Percentiles rank a stretch among this genome's conserved stretches.
Conservation (phyloP, 2,797 vertebrate genomes). For the Myotis myotis region DNA sequence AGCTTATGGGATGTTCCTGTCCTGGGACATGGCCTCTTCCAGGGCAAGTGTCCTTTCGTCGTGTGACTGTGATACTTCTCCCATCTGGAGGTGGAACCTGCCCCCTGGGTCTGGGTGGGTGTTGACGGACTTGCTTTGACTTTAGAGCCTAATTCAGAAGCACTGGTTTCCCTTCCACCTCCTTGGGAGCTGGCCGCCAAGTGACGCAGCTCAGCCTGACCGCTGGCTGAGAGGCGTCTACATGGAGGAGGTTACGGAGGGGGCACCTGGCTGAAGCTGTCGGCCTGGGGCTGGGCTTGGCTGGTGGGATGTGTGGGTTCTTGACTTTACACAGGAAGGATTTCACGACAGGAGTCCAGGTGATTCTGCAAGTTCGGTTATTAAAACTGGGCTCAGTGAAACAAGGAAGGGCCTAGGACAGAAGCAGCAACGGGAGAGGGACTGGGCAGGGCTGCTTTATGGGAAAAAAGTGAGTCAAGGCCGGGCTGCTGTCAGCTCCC, state of each 20-base stretch:
- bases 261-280: background rate
- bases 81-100: background rate
- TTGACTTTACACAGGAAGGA: background rate
- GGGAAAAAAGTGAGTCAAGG: background rate
- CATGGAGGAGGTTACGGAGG: rapidly evolving
- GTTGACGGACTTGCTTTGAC: background rate
- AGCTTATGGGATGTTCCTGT: too few species aligned
- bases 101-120: background rate
- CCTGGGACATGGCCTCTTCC: background rate
- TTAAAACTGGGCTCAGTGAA: background rate
- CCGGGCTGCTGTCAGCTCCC: background rate
- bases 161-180: background rate
- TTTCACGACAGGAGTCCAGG: background rate
- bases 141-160: background rate
- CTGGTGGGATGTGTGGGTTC: background rate
- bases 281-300: background rate
- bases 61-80: background rate
- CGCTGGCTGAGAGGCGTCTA: rapidly evolving
- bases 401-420: background rate
- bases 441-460: background rate
- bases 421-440: background rate
- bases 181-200: background rate
- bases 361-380: background rate
- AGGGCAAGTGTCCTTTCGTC: background rate
- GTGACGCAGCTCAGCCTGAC: background rate